Conservation (phyloP, 2,797 vertebrate species). For the Hoplostethus atlanticus region DNA sequence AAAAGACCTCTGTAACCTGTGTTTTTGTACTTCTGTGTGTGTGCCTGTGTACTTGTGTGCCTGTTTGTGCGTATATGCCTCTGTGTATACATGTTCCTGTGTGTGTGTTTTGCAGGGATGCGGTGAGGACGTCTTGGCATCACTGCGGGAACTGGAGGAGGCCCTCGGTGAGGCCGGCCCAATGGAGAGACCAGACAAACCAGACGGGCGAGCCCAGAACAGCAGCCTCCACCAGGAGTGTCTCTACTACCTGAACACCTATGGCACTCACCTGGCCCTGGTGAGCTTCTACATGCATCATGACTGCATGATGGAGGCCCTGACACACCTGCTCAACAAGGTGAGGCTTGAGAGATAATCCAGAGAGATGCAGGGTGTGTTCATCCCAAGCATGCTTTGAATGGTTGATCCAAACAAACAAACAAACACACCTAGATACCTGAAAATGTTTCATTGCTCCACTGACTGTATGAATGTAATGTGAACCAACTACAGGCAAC, state of each 20-base stretch:
- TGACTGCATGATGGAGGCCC: slow-evolving; percentile 90
- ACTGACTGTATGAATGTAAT: too few relatives aligned
- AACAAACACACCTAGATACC: too few relatives aligned
- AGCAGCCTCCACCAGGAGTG: slow-evolving; percentile 91
- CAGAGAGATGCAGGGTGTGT: not conserved
- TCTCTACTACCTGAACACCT: slow-evolving; percentile 93
- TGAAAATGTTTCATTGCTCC: too few relatives aligned
- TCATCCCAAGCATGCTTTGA: too few relatives aligned
- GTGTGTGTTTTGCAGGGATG: slow-evolving; percentile 15
- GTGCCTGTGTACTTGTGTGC: too few relatives aligned
- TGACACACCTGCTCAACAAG: slow-evolving; percentile 91
- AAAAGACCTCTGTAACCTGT: too few relatives aligned
- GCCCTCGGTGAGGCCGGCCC: slow-evolving; percentile 82
- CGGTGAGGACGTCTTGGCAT: slow-evolving; percentile 92
- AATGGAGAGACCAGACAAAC: slow-evolving; percentile 82
- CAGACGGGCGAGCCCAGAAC: slow-evolving; percentile 76
- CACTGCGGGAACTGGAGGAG: slow-evolving; percentile 91
- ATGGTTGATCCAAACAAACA: too few relatives aligned
- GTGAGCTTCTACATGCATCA: slow-evolving; percentile 95
- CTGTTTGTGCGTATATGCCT: too few relatives aligned
- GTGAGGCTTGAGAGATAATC: slow-evolving; percentile 69
- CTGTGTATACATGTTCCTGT: not conserved
- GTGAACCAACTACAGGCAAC: too few relatives aligned
- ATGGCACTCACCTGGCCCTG: slow-evolving; percentile 92
- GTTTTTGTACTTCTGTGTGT: not conserved